These are phyloP conservation scores for Drosophila suboccidentalis DNA, from an alignment of 2,888 invertebrate genomes.

Conservation along the genomic window DNA sequence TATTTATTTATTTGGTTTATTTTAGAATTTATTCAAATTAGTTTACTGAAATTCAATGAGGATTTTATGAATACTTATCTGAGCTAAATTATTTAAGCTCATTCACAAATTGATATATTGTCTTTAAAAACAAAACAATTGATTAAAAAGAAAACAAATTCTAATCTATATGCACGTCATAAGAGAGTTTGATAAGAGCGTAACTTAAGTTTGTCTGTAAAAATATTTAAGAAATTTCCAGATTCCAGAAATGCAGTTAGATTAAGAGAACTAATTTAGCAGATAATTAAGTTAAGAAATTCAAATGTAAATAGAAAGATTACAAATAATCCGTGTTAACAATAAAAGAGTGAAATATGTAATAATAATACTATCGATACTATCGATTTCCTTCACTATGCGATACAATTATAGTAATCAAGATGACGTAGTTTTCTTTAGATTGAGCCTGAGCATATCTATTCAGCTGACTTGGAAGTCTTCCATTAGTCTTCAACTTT, in stretches of 20 bases:
- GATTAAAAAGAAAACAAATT: background rate
- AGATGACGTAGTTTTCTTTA: background rate
- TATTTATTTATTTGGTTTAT: background rate
- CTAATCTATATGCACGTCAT: constrained; percentile 6
- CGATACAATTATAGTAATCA: too few relatives aligned
- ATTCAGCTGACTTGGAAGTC: background rate
- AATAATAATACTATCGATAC: too few relatives aligned
- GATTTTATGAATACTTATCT: background rate
- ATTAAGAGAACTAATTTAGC: background rate
- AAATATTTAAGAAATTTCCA: background rate
- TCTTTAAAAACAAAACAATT: background rate
- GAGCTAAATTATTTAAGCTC: background rate
- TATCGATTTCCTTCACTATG: too few relatives aligned
- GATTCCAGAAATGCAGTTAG: background rate
- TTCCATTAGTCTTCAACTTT: background rate
- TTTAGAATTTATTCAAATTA: background rate
- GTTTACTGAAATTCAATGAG: background rate
- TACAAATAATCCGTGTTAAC: background rate
- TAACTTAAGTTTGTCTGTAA: too few relatives aligned
- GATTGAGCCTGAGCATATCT: background rate
- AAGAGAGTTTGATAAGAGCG: background rate
- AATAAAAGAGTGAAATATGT: background rate
- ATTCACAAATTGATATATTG: background rate
- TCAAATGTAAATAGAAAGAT: too few relatives aligned
- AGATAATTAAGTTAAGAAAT: background rate